A percentile compares a stretch with the other conserved stretches of the same genome.
Evolutionary conservation across 2,113 vertebrate species (phyloP).

Genomic region (Vimba vimba): DNA sequence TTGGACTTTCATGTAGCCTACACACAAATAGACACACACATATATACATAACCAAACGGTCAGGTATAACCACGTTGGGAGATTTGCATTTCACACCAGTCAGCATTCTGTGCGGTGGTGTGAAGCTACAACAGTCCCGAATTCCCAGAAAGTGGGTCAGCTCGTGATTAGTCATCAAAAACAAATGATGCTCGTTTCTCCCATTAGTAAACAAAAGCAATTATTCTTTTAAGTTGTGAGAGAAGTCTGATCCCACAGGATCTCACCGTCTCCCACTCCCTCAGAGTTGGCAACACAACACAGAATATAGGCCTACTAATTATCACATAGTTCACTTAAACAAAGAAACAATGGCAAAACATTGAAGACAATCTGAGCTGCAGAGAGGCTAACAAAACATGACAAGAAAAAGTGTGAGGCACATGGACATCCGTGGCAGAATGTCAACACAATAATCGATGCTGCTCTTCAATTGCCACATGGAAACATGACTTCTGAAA

Average conservation of each 20-base stretch:
- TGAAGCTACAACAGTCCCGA: conserved; percentile 9
- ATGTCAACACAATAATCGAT: conserved; percentile 4
- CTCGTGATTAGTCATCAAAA: conserved; percentile 52
- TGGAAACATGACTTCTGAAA: conserved; percentile 49
- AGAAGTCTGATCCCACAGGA: conserved; percentile 18
- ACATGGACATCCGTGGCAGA: neutral
- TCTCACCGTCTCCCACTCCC: neutral
- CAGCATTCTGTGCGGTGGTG: conserved; percentile 14
- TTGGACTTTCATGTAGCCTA: neutral
- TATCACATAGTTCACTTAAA: conserved; percentile 12
- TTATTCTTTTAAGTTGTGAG: conserved; percentile 25
- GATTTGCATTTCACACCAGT: conserved; percentile 9
- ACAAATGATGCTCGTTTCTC: conserved; percentile 39
- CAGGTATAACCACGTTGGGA: neutral
- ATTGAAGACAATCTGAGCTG: neutral
- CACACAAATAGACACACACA: too few relatives aligned
- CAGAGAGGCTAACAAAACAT: neutral
- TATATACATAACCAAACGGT: neutral
- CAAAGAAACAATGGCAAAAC: conserved; percentile 9
- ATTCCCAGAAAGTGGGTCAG: conserved; percentile 50
- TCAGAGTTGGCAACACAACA: neutral
- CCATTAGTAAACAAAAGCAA: conserved; percentile 48
- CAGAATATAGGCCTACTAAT: neutral
- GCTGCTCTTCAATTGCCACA: neutral
- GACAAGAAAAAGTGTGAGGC: neutral